These are phyloP conservation scores for Drosophila anomelani DNA, from an alignment of 2,888 invertebrate genomes.

Conservation along the genomic window DNA sequence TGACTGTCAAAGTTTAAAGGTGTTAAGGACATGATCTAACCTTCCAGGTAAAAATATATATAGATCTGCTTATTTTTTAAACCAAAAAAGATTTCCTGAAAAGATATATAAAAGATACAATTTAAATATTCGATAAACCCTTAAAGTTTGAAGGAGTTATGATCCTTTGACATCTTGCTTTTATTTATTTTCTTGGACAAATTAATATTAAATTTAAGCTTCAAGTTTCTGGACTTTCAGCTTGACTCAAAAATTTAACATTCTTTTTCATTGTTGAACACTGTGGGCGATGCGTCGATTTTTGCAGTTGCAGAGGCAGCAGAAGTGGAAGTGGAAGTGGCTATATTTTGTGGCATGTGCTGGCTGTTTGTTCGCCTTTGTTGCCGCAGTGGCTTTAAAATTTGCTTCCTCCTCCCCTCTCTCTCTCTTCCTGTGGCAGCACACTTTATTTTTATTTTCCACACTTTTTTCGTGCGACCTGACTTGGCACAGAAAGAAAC, in stretches of 20 bases:
- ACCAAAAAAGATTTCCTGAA: too few relatives aligned
- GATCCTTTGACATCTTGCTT: too few relatives aligned
- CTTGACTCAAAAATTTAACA: not conserved
- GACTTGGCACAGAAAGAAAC: constrained; percentile 44
- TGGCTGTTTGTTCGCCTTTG: constrained; percentile 58
- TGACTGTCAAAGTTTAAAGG: too few relatives aligned
- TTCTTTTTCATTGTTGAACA: constrained; percentile 13
- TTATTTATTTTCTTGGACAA: not conserved
- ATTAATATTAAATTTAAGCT: not conserved
- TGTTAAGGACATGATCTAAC: too few relatives aligned
- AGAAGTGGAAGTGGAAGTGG: constrained; percentile 5
- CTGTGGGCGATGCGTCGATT: constrained; percentile 39
- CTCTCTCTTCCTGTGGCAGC: constrained; percentile 34
- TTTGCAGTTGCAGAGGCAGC: constrained; percentile 21
- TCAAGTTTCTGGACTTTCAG: not conserved
- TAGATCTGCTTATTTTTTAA: too few relatives aligned
- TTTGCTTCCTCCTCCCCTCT: constrained; percentile 35
- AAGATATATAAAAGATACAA: too few relatives aligned
- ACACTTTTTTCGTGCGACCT: constrained; percentile 66
- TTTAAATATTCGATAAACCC: too few relatives aligned
- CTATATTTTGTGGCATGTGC: constrained; percentile 39
- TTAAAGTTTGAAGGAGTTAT: too few relatives aligned
- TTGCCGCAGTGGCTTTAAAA: constrained; percentile 77
- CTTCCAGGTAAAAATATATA: too few relatives aligned
- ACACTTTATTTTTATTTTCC: constrained; percentile 67